Conservation (phyloP, 2,113 vertebrate genomes). For the Otocyon megalotis region DNA sequence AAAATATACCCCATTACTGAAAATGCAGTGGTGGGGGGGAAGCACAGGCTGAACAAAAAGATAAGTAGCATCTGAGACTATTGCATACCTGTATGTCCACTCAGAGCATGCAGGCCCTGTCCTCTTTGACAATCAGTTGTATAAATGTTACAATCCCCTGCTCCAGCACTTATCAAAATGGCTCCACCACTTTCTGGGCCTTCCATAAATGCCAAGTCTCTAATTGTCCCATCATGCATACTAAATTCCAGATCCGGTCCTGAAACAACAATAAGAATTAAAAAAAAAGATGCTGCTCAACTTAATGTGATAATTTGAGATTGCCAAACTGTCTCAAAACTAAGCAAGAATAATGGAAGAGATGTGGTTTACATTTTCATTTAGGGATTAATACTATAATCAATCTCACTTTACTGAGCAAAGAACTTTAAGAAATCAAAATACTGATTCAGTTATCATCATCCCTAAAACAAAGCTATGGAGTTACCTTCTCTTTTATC, state of each 20-base stretch:
- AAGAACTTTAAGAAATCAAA: conserved; percentile 52
- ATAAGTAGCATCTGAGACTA: background rate
- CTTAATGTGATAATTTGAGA: conserved; percentile 47
- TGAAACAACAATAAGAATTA: conserved; percentile 84
- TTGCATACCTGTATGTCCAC: conserved; percentile 93
- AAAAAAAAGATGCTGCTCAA: conserved; percentile 76
- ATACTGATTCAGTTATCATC: conserved; percentile 5
- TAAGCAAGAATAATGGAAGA: background rate
- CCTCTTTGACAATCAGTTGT: conserved; percentile 98
- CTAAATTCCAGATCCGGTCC: conserved; percentile 97
- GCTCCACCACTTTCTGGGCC: conserved; percentile 97
- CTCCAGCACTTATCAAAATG: conserved; percentile 98
- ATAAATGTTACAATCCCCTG: conserved; percentile 97
- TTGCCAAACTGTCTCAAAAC: conserved; percentile 45
- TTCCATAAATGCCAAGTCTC: conserved; percentile 99
- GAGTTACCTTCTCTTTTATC: conserved; percentile 30
- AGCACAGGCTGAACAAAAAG: background rate
- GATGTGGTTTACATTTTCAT: background rate
- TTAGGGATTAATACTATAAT: background rate
- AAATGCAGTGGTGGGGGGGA: background rate
- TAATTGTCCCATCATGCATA: conserved; percentile 99
- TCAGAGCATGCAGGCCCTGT: conserved; percentile 96
- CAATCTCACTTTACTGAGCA: conserved; percentile 32
- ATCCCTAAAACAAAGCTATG: conserved; percentile 33
- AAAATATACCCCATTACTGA: background rate